These are phyloP conservation scores for Spilosoma lubricipeda DNA, from an alignment of 2,888 invertebrate species.

Conservation along the genomic window DNA sequence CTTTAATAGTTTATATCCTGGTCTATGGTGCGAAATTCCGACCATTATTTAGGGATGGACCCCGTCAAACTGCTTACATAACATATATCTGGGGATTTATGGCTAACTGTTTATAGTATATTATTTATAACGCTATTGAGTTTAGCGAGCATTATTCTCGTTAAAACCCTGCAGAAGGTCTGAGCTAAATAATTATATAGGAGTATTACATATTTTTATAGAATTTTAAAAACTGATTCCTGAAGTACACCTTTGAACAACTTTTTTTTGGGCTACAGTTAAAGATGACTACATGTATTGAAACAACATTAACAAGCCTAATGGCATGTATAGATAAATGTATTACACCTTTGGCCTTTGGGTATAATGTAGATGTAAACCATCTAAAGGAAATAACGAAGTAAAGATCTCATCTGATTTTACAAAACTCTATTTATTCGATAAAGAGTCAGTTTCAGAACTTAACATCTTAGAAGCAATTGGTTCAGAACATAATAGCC, in stretches of 20 bases:
- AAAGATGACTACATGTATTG: too few species aligned
- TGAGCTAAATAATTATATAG: neutral
- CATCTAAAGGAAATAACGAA: neutral
- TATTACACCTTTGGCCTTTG: neutral
- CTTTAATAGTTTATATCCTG: constrained; percentile 74
- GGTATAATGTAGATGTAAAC: neutral
- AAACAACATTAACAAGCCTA: too few species aligned
- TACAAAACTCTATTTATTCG: neutral
- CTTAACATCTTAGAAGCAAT: constrained; percentile 40
- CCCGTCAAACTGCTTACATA: constrained; percentile 68
- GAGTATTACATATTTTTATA: neutral
- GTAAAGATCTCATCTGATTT: neutral
- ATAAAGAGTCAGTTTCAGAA: constrained; percentile 16
- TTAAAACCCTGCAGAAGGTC: constrained; percentile 13
- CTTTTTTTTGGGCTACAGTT: too few species aligned
- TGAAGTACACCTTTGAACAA: neutral
- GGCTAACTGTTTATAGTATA: constrained; percentile 51
- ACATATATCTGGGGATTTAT: constrained; percentile 68
- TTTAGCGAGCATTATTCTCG: constrained; percentile 9
- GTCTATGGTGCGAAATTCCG: constrained; percentile 74
- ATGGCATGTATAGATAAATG: neutral
- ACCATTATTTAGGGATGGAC: constrained; percentile 72
- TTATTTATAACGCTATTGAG: constrained; percentile 28
- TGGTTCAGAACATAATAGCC: constrained; percentile 45
- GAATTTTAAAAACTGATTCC: neutral